Percentiles rank a stretch among this genome's conserved stretches.
These are phyloP conservation scores for Chymomyza fuscimana DNA, from an alignment of 2,888 invertebrate species.

Conservation along the genomic window DNA sequence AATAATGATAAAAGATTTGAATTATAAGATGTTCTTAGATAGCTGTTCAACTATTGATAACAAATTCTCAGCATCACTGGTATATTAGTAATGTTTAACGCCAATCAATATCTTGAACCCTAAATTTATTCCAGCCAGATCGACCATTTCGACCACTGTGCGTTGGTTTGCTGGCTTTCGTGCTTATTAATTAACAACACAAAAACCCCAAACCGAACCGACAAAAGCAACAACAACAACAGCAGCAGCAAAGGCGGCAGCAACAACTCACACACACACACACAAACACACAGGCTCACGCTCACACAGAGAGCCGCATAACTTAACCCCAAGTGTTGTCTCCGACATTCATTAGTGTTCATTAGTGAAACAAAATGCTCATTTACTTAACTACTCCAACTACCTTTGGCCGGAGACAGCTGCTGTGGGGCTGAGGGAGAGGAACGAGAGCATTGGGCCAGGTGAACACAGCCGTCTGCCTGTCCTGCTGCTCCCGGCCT, in stretches of 20 bases:
- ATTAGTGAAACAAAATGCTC: slow-evolving; percentile 78
- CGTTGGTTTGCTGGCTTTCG: slow-evolving; percentile 49
- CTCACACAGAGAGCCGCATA: slow-evolving; percentile 8
- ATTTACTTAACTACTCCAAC: slow-evolving; percentile 73
- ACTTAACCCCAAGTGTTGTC: slow-evolving; percentile 68
- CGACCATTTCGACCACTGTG: slow-evolving; percentile 22
- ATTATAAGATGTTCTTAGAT: too few species aligned
- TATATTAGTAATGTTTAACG: too few species aligned
- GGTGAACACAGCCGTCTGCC: background rate
- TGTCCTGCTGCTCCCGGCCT: slow-evolving; percentile 6
- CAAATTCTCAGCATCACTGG: too few species aligned
- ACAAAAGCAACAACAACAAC: slow-evolving; percentile 56
- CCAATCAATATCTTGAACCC: too few species aligned
- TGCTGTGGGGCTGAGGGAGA: background rate
- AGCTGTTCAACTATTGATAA: too few species aligned
- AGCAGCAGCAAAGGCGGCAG: slow-evolving; percentile 21
- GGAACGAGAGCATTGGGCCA: background rate
- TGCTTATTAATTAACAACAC: slow-evolving; percentile 76
- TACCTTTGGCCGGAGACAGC: slow-evolving; percentile 3
- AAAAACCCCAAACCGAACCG: slow-evolving; percentile 72
- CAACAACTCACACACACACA: slow-evolving; percentile 25
- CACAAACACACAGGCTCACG: background rate
- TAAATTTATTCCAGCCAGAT: too few species aligned
- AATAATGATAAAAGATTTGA: too few species aligned
- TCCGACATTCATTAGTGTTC: slow-evolving; percentile 77